Evolutionary conservation across 2,797 vertebrate species (phyloP).

Genomic region (Typhlichthys eigenmanni): DNA sequence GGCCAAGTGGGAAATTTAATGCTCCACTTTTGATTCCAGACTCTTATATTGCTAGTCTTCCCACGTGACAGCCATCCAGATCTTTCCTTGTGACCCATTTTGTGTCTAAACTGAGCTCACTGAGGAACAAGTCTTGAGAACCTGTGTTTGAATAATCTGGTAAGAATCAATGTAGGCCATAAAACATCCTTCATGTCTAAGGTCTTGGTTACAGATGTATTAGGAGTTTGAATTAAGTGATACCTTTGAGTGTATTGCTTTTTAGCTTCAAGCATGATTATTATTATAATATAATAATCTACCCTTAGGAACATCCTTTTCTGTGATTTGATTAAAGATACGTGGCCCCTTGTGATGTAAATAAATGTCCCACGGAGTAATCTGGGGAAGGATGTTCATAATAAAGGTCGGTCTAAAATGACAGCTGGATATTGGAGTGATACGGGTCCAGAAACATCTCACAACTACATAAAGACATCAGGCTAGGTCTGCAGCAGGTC

Average conservation of each 20-base stretch:
- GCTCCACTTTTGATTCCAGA: neutral
- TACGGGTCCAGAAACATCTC: neutral
- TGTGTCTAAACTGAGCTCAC: neutral
- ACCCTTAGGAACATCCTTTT: too few relatives aligned
- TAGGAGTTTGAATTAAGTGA: conserved; percentile 16
- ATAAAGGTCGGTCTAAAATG: too few relatives aligned
- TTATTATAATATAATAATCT: too few relatives aligned
- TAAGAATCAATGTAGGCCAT: neutral
- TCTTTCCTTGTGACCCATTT: conserved; percentile 11
- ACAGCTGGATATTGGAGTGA: too few relatives aligned
- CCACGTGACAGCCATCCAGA: neutral
- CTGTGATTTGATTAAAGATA: too few relatives aligned
- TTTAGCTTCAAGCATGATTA: too few relatives aligned
- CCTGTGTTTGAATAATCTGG: neutral
- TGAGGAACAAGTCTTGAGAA: neutral
- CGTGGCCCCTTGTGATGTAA: too few relatives aligned
- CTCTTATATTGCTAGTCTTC: neutral
- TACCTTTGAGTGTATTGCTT: too few relatives aligned
- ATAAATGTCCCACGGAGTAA: too few relatives aligned
- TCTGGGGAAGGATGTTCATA: too few relatives aligned
- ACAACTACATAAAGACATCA: conserved; percentile 1
- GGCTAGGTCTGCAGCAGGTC: conserved; percentile 3
- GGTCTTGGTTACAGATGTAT: conserved; percentile 6
- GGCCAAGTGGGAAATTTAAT: too few relatives aligned
- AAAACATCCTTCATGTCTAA: conserved; percentile 3